These are phyloP conservation scores for Danionella dracula DNA, from an alignment of 2,797 vertebrate genomes.

Conservation along the genomic window DNA sequence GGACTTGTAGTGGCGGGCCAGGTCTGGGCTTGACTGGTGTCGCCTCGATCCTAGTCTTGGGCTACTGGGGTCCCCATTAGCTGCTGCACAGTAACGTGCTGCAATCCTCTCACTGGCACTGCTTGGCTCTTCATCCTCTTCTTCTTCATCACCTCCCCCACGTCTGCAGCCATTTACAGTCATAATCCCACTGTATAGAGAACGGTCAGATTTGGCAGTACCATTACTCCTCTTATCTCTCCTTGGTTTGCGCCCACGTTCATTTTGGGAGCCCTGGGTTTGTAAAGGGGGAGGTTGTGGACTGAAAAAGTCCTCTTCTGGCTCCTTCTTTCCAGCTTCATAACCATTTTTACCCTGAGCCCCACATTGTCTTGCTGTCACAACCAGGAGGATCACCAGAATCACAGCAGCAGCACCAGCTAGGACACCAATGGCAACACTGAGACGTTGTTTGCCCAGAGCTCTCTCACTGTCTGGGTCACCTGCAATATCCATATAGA, in stretches of 20 bases:
- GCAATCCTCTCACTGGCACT: slow-evolving; percentile 65
- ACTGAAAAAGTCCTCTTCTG: slow-evolving; percentile 90
- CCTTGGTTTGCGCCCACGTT: slow-evolving; percentile 60
- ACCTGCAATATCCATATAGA: slow-evolving; percentile 90
- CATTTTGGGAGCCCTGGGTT: slow-evolving; percentile 50
- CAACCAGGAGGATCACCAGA: slow-evolving; percentile 88
- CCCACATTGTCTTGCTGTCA: slow-evolving; percentile 89
- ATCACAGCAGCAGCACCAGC: slow-evolving; percentile 89
- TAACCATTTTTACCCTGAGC: slow-evolving; percentile 89
- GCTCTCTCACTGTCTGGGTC: slow-evolving; percentile 85
- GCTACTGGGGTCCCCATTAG: slow-evolving; percentile 75
- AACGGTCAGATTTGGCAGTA: slow-evolving; percentile 85
- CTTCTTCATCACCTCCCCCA: slow-evolving; percentile 79
- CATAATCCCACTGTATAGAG: slow-evolving; percentile 91
- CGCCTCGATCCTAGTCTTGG: slow-evolving; percentile 79
- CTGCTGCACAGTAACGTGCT: slow-evolving; percentile 66
- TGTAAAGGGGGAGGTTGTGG: slow-evolving; percentile 70
- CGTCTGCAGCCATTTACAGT: slow-evolving; percentile 86
- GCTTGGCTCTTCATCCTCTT: slow-evolving; percentile 80
- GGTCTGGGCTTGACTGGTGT: slow-evolving; percentile 89
- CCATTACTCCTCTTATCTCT: slow-evolving; percentile 65
- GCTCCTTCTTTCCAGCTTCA: slow-evolving; percentile 92
- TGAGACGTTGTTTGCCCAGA: slow-evolving; percentile 87
- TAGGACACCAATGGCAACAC: slow-evolving; percentile 90
- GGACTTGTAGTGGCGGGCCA: slow-evolving; percentile 94